Evolutionary conservation across 1,140 invertebrate species (phyloP).

Genomic region (Heliothis virescens): DNA sequence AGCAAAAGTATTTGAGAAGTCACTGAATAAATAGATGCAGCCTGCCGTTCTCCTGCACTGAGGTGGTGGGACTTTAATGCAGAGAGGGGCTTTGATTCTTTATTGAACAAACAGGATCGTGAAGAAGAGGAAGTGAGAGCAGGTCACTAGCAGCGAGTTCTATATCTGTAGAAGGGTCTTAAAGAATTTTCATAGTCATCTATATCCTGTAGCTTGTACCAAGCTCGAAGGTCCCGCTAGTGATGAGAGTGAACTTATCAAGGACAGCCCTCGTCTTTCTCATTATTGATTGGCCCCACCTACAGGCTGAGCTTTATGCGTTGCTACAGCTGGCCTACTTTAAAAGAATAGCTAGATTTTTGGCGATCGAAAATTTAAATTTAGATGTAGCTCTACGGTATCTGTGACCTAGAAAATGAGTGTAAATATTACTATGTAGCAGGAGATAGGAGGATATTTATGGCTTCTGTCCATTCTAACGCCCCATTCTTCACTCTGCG

Average conservation of each 20-base stretch:
- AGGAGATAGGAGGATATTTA: background rate
- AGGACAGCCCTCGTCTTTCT: constrained; percentile 26
- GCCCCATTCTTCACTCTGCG: too few species aligned
- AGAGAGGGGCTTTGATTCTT: too few species aligned
- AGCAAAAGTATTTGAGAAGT: too few species aligned
- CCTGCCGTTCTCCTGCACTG: too few species aligned
- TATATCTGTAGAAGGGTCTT: background rate
- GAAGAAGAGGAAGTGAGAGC: too few species aligned
- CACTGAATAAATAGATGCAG: too few species aligned
- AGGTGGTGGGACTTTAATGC: too few species aligned
- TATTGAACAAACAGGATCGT: too few species aligned
- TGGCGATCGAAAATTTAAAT: background rate
- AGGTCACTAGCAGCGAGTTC: too few species aligned
- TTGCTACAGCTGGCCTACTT: background rate
- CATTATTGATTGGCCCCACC: constrained; percentile 15
- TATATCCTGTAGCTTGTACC: constrained; percentile 26
- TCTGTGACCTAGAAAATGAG: background rate
- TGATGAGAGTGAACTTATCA: constrained; percentile 39
- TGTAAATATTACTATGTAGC: background rate
- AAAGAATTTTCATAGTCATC: background rate
- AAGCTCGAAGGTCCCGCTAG: constrained; percentile 35
- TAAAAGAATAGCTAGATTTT: background rate
- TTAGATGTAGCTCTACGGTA: background rate
- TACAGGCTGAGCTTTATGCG: background rate
- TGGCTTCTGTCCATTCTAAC: too few species aligned